phyloP scores from a whole-genome alignment of 1,140 invertebrate genomes.

The Cherax destructor region DNA sequence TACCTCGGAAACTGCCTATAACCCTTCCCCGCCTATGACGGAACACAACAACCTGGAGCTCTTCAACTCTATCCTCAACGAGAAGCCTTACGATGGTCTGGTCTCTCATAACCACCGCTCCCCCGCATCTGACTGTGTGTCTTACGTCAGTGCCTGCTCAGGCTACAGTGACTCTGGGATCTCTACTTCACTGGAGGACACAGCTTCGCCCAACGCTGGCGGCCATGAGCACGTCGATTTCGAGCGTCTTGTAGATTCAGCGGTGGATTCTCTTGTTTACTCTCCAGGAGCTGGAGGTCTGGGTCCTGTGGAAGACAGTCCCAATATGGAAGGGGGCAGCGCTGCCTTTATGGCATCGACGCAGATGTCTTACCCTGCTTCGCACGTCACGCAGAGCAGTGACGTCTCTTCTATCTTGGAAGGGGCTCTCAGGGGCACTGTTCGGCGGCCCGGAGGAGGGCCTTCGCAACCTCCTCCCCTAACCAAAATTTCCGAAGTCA shows the following conservation, averaged over 20 bases:
- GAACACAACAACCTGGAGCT: constrained; percentile 68
- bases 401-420: constrained; percentile 71
- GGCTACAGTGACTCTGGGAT: constrained; percentile 71
- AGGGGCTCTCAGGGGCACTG: constrained; percentile 70
- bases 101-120: constrained; percentile 70
- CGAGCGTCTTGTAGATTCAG: constrained; percentile 67
- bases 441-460: constrained; percentile 56
- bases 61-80: constrained; percentile 68
- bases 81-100: constrained; percentile 70
- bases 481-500: constrained; percentile 45
- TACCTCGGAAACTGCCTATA: constrained; percentile 55
- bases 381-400: constrained; percentile 60
- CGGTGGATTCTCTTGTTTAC: constrained; percentile 68
- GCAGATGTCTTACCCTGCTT: constrained; percentile 38
- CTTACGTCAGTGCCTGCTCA: constrained; percentile 68
- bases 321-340: constrained; percentile 29
- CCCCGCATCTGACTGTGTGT: constrained; percentile 70
- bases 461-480: constrained; percentile 31
- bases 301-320: constrained; percentile 27
- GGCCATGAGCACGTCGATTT: constrained; percentile 63
- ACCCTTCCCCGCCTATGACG: constrained; percentile 63
- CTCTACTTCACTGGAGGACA: constrained; percentile 68
- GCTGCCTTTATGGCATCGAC: constrained; percentile 27
- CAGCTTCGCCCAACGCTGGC: constrained; percentile 61
- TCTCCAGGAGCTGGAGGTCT: constrained; percentile 54